phyloP scores from a whole-genome alignment of 1,140 invertebrate species.

The Drosophila tani region DNA sequence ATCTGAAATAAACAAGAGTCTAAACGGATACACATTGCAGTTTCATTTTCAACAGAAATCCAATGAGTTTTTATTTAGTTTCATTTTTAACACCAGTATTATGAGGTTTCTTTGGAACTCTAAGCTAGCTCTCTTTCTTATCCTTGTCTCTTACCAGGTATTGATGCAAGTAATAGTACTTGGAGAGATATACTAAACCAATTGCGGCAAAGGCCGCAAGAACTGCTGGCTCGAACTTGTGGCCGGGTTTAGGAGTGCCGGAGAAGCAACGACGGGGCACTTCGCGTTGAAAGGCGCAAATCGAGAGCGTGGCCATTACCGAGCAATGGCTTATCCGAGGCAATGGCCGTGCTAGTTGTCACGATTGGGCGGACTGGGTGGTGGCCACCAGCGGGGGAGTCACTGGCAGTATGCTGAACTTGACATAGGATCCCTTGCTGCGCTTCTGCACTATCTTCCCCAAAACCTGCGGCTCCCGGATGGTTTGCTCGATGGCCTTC shows the following conservation, averaged over 20 bases:
- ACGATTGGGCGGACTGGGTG: conserved; percentile 19
- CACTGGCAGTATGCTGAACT: conserved; percentile 87
- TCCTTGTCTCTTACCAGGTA: not conserved
- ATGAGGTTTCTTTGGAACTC: no score
- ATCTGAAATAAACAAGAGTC: conserved; percentile 31
- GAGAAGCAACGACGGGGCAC: conserved; percentile 9
- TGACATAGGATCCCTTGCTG: conserved; percentile 86
- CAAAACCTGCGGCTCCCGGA: conserved; percentile 86
- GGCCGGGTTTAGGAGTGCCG: not conserved
- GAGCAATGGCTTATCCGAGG: conserved; percentile 22
- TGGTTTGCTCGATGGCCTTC: conserved; percentile 85
- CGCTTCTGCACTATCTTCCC: conserved; percentile 87
- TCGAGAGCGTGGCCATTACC: not conserved
- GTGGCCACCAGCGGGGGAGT: not conserved
- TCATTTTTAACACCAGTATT: not conserved
- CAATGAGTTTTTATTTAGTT: not conserved
- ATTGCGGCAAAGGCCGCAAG: conserved; percentile 14
- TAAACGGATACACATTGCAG: not conserved
- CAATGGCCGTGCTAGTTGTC: conserved; percentile 58
- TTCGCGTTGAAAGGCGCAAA: not conserved
- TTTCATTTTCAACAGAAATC: not conserved
- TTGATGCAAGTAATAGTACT: conserved; percentile 54
- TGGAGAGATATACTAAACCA: conserved; percentile 41
- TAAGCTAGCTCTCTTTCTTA: no score
- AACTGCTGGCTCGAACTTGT: no score